Percentiles rank a stretch among this genome's conserved stretches.
phyloP scores from a whole-genome alignment of 2,888 invertebrate species.

The Campaea margaritaria region DNA sequence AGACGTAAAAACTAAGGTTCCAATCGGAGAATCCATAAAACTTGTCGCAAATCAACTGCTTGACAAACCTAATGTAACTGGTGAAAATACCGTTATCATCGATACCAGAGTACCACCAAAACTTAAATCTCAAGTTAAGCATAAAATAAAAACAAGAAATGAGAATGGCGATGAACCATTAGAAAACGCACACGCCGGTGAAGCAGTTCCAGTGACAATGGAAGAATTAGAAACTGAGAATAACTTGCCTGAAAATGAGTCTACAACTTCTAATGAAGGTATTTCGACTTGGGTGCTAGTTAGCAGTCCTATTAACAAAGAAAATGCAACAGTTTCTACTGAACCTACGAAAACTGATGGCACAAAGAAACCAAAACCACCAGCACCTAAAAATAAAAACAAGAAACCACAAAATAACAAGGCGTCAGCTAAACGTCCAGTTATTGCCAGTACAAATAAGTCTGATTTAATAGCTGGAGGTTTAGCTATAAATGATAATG shows the following conservation, averaged over 20 bases:
- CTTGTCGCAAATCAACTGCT: conserved; percentile 85
- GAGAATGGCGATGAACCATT: conserved; percentile 62
- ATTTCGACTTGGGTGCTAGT: conserved; percentile 92
- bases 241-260: conserved; percentile 68
- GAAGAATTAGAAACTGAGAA: conserved; percentile 86
- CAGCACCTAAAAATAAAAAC: conserved; percentile 64
- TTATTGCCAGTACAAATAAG: conserved; percentile 78
- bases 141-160: conserved; percentile 72
- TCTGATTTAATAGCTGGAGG: conserved; percentile 78
- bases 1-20: conserved; percentile 72
- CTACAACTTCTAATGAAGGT: conserved; percentile 87
- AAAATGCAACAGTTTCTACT: conserved; percentile 61
- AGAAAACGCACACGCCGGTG: conserved; percentile 87
- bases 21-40: conserved; percentile 85
- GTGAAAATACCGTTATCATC: conserved; percentile 71
- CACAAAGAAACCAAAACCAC: conserved; percentile 68
- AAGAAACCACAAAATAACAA: conserved; percentile 72
- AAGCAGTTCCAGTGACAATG: conserved; percentile 87
- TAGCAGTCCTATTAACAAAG: conserved; percentile 77
- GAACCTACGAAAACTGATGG: conserved; percentile 72
- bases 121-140: conserved; percentile 83
- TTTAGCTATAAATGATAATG: conserved; percentile 80
- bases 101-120: conserved; percentile 88
- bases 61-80: conserved; percentile 71
- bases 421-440: conserved; percentile 65